phyloP scores from a whole-genome alignment of 2,797 vertebrate species.

The Cossypha heuglini region DNA sequence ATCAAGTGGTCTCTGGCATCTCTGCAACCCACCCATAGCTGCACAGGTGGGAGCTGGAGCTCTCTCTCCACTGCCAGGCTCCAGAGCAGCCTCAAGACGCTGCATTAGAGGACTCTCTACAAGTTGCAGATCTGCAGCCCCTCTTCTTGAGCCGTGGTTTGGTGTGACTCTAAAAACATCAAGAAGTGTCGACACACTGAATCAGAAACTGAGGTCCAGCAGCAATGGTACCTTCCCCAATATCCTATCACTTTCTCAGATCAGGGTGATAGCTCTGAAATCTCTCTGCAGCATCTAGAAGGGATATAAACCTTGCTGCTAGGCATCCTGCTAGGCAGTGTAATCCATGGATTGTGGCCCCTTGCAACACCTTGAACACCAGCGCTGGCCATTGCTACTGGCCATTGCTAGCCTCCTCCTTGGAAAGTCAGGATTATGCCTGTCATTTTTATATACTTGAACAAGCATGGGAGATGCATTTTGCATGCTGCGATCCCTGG shows the following conservation, averaged over 20 bases:
- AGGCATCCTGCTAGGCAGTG: neutral
- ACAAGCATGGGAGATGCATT: neutral
- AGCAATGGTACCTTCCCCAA: neutral
- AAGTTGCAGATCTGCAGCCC: neutral
- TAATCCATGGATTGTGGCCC: neutral
- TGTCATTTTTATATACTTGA: neutral
- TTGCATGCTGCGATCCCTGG: rapidly evolving
- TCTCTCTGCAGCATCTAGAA: neutral
- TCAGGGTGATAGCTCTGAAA: neutral
- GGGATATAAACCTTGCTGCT: neutral
- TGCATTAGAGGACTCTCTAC: rapidly evolving
- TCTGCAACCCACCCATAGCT: neutral
- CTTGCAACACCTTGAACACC: neutral
- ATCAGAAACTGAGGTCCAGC: neutral
- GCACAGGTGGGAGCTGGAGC: neutral
- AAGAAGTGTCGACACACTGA: neutral
- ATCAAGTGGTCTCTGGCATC: neutral
- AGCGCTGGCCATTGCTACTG: neutral
- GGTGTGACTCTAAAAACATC: neutral
- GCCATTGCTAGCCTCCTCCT: neutral
- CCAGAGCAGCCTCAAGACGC: neutral
- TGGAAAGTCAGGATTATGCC: neutral
- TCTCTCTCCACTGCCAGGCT: rapidly evolving
- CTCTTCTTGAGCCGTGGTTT: neutral
- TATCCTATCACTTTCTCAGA: neutral